A percentile compares a stretch with the other conserved stretches of the same genome.
Conservation (phyloP, 2,888 invertebrate genomes). For the Drosophila peninsularis region DNA sequence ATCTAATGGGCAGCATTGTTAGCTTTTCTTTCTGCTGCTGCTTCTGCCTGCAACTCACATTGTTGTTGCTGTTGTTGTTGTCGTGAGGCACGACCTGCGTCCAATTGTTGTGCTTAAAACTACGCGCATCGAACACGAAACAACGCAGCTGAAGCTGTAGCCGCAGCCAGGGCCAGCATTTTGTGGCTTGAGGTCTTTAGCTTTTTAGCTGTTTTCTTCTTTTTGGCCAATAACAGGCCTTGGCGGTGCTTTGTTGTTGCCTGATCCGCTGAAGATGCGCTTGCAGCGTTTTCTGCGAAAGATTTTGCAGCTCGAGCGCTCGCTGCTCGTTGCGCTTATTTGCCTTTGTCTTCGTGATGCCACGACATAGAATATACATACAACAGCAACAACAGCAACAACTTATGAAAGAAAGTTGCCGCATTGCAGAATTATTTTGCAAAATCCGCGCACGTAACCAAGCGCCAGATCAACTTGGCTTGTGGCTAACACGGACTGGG, state of each 20-base stretch:
- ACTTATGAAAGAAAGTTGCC: constrained; percentile 75
- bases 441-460: constrained; percentile 73
- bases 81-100: constrained; percentile 80
- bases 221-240: constrained; percentile 26
- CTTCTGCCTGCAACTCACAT: constrained; percentile 10
- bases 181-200: constrained; percentile 46
- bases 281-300: constrained; percentile 74
- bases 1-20: constrained; percentile 59
- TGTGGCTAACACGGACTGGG: neutral
- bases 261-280: constrained; percentile 71
- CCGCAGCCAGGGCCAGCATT: constrained; percentile 21
- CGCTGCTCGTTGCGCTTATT: constrained; percentile 74
- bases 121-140: constrained; percentile 78
- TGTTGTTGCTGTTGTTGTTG: constrained; percentile 56
- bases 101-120: constrained; percentile 73
- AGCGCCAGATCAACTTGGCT: constrained; percentile 34
- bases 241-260: constrained; percentile 57
- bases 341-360: constrained; percentile 78
- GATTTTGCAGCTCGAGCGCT: constrained; percentile 45
- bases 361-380: constrained; percentile 67
- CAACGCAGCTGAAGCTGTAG: constrained; percentile 10
- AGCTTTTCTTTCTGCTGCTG: constrained; percentile 22
- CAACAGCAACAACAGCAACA: constrained; percentile 30
- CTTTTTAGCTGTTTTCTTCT: constrained; percentile 26
- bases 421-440: constrained; percentile 66